Conservation (phyloP, 2,113 vertebrate genomes). For the Peromyscus californicus region DNA sequence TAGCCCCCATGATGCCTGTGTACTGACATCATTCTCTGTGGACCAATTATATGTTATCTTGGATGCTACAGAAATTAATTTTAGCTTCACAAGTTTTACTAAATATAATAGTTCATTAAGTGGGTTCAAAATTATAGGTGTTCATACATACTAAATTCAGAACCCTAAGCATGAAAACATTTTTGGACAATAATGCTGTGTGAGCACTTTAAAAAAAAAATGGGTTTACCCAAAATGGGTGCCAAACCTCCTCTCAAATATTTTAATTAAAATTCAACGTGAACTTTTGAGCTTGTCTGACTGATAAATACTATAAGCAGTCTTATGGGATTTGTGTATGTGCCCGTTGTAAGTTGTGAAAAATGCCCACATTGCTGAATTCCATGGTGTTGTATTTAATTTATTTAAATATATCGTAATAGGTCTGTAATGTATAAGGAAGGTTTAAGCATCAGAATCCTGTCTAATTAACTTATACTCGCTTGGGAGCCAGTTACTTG, state of each 20-base stretch:
- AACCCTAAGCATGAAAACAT: conserved; percentile 51
- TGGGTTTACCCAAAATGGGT: conserved; percentile 65
- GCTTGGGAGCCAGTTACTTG: conserved; percentile 79
- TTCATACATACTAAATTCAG: conserved; percentile 57
- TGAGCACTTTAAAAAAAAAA: conserved; percentile 66
- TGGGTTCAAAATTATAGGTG: not conserved
- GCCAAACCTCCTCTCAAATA: conserved; percentile 79
- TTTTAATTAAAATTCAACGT: conserved; percentile 86
- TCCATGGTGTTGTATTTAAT: conserved; percentile 83
- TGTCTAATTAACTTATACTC: conserved; percentile 85
- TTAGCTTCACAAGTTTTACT: conserved; percentile 36
- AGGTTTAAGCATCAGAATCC: conserved; percentile 85
- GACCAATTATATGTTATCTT: not conserved
- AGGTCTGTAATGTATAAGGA: conserved; percentile 80
- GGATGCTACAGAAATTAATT: not conserved
- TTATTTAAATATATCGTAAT: conserved; percentile 87
- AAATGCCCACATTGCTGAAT: conserved; percentile 76
- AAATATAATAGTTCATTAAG: conserved; percentile 22
- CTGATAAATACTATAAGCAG: conserved; percentile 84
- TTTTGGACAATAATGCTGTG: conserved; percentile 62
- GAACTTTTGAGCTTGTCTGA: conserved; percentile 80
- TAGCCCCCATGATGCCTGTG: not conserved
- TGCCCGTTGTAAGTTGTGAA: conserved; percentile 79
- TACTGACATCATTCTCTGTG: not conserved
- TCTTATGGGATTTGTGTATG: conserved; percentile 83